A percentile compares a stretch with the other conserved stretches of the same genome.
These are phyloP conservation scores for Cephalopterus ornatus DNA, from an alignment of 2,113 vertebrate genomes.

Conservation along the genomic window DNA sequence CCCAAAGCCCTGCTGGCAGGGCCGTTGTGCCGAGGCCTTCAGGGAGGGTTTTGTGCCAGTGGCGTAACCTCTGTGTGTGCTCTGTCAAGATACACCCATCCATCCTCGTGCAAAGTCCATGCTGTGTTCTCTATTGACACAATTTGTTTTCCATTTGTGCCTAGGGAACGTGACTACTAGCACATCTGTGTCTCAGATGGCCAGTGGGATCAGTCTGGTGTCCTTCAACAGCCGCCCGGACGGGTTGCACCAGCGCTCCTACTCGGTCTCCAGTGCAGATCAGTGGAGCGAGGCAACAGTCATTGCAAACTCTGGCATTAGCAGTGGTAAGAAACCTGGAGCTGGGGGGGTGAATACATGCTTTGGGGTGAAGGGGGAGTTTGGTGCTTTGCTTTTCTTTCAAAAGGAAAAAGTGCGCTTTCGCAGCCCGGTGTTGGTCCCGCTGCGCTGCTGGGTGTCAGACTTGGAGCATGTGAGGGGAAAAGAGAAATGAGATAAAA, in stretches of 20 bases:
- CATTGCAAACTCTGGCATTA: slow-evolving; percentile 95
- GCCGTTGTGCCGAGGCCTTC: neutral
- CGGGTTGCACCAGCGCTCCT: slow-evolving; percentile 95
- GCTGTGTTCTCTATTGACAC: slow-evolving; percentile 38
- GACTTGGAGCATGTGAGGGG: neutral
- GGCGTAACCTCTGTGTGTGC: neutral
- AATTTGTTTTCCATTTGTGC: slow-evolving; percentile 64
- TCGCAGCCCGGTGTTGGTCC: neutral
- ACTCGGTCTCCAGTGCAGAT: slow-evolving; percentile 97
- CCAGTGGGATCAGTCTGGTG: slow-evolving; percentile 88
- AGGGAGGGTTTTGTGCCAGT: neutral
- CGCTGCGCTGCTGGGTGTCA: neutral
- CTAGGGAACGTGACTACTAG: slow-evolving; percentile 88
- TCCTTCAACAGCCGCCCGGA: slow-evolving; percentile 91
- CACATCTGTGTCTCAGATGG: slow-evolving; percentile 90
- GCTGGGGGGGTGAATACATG: neutral
- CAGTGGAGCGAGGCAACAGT: slow-evolving; percentile 96
- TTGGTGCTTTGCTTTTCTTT: neutral
- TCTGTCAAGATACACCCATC: neutral
- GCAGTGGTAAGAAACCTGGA: slow-evolving; percentile 84
- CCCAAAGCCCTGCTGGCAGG: neutral
- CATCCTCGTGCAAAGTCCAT: neutral
- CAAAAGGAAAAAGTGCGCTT: accelerated
- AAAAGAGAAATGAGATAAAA: neutral
- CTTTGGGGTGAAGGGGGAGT: neutral